These are phyloP conservation scores for Lacanobia wlatinum DNA, from an alignment of 2,888 invertebrate species.

Conservation along the genomic window DNA sequence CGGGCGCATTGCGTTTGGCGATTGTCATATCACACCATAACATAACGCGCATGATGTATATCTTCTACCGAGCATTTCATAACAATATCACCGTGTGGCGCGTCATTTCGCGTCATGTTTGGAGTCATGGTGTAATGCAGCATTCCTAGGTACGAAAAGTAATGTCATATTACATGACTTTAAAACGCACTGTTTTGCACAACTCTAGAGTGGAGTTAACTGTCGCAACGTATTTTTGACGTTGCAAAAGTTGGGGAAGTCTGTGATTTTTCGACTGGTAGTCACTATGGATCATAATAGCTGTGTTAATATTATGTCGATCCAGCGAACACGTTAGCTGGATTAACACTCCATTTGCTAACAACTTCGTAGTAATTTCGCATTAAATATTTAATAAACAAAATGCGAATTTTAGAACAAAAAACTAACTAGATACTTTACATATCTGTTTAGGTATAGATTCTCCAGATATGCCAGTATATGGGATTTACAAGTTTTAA, in stretches of 20 bases:
- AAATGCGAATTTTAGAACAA: conserved; percentile 3
- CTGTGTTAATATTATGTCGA: too few species aligned
- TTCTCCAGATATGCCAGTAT: conserved; percentile 49
- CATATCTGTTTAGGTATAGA: conserved; percentile 56
- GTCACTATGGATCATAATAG: background rate
- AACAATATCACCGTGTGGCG: too few species aligned
- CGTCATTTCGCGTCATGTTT: too few species aligned
- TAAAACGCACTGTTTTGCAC: too few species aligned
- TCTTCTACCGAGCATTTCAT: too few species aligned
- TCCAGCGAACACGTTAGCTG: too few species aligned
- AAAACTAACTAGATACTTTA: conserved; percentile 48
- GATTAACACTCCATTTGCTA: conserved; percentile 17
- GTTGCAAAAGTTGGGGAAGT: background rate
- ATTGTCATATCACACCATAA: too few species aligned
- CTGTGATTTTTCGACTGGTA: background rate
- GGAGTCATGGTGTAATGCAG: too few species aligned
- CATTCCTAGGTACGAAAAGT: too few species aligned
- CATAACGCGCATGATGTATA: too few species aligned
- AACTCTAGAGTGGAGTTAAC: background rate
- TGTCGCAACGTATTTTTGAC: background rate
- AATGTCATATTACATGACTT: too few species aligned
- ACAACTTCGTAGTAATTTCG: background rate
- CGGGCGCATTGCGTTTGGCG: too few species aligned
- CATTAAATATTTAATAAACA: conserved; percentile 4
- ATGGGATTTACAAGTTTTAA: conserved; percentile 30